phyloP scores from a whole-genome alignment of 1,140 invertebrate species.

The Drosophila equinoxialis region DNA sequence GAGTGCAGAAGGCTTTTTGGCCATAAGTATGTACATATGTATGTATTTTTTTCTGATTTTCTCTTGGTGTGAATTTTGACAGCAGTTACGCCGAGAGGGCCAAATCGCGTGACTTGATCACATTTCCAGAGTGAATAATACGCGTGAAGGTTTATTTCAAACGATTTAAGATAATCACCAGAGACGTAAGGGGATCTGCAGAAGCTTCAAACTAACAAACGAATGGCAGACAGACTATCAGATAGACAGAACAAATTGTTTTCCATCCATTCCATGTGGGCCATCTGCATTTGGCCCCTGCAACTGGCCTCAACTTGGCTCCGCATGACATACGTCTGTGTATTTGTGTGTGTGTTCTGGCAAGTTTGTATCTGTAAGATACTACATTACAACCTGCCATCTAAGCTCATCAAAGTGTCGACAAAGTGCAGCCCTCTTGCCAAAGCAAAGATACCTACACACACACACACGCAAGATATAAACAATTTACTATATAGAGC shows the following conservation, averaged over 20 bases:
- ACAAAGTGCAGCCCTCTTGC: conserved; percentile 53
- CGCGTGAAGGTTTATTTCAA: conserved; percentile 43
- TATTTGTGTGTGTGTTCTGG: conserved; percentile 28
- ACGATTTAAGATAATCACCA: conserved; percentile 58
- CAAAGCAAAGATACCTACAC: conserved; percentile 15
- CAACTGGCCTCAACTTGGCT: conserved; percentile 3
- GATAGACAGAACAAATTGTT: conserved; percentile 46
- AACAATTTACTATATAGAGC: conserved; percentile 29
- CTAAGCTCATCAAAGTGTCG: conserved; percentile 71
- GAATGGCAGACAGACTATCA: too few species aligned
- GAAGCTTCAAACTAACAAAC: too few species aligned
- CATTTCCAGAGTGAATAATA: conserved; percentile 55
- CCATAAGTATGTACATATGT: not conserved
- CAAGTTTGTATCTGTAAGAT: conserved; percentile 46
- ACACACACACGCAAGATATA: conserved; percentile 12
- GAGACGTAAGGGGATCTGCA: not conserved
- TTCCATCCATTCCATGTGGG: conserved; percentile 55
- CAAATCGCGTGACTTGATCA: conserved; percentile 59
- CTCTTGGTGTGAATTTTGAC: conserved; percentile 57
- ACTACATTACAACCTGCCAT: conserved; percentile 44
- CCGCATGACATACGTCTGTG: conserved; percentile 8
- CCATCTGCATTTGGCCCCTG: conserved; percentile 27
- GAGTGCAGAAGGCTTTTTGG: not conserved
- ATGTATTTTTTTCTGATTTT: not conserved
- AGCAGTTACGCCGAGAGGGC: conserved; percentile 20